These are phyloP conservation scores for Gnathonemus echidnorhynchus DNA, from an alignment of 2,113 vertebrate genomes.

Conservation along the genomic window DNA sequence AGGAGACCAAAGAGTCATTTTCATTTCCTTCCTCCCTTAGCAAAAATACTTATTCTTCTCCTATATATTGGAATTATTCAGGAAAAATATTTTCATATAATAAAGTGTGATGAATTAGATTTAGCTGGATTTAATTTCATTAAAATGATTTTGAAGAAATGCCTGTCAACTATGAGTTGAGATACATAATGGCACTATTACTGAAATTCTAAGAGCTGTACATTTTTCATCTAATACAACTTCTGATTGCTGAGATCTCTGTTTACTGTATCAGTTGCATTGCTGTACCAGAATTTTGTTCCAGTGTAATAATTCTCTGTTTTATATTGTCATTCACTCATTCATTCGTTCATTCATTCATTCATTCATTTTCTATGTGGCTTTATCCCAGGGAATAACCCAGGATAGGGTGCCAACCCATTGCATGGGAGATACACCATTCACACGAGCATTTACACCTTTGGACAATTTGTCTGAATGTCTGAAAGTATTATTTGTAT, in stretches of 20 bases:
- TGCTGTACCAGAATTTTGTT: not conserved
- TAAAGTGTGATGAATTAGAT: not conserved
- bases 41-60: not conserved
- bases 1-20: not conserved
- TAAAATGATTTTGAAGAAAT: not conserved
- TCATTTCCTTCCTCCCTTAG: not conserved
- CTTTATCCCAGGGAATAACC: not conserved
- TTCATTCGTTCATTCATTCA: not conserved
- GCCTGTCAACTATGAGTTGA: not conserved
- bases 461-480: not conserved
- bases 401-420: not conserved
- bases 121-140: not conserved
- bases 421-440: not conserved
- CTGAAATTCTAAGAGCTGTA: not conserved
- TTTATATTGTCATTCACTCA: not conserved
- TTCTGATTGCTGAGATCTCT: not conserved
- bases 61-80: not conserved
- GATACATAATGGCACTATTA: not conserved
- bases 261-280: not conserved
- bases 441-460: not conserved
- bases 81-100: not conserved
- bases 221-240: not conserved
- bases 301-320: not conserved
- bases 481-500: not conserved
- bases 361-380: not conserved